Evolutionary conservation across 2,888 invertebrate genomes (phyloP).

Genomic region (Meiosimyza platycephala): DNA sequence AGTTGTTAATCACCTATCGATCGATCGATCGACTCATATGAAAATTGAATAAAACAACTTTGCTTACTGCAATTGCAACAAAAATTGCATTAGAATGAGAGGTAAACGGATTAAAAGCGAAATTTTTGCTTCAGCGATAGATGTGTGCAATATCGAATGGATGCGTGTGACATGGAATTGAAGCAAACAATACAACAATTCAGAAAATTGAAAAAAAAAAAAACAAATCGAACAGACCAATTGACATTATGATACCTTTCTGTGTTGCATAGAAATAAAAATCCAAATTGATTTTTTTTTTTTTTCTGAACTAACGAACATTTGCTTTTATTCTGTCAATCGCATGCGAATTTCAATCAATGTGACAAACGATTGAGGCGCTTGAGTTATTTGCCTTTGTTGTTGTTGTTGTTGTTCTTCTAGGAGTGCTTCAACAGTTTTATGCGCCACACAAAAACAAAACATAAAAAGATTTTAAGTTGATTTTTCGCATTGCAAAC

Average conservation of each 20-base stretch:
- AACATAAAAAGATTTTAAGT: neutral
- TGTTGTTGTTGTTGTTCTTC: conserved; percentile 24
- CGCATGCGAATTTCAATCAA: neutral
- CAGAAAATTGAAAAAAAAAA: conserved; percentile 39
- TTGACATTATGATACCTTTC: conserved; percentile 52
- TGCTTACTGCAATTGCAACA: neutral
- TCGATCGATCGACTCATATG: neutral
- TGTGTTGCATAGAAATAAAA: conserved; percentile 1
- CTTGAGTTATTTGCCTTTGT: conserved; percentile 3
- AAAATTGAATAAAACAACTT: neutral
- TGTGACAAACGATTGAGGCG: neutral
- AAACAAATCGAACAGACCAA: conserved; percentile 51
- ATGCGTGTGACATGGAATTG: neutral
- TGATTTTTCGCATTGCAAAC: conserved; percentile 7
- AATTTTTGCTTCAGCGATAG: neutral
- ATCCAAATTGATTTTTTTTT: conserved; percentile 10
- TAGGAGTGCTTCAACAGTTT: conserved; percentile 32
- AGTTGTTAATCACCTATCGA: neutral
- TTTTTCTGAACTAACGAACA: neutral
- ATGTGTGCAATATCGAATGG: neutral
- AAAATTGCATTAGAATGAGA: neutral
- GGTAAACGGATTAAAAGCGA: neutral
- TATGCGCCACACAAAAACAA: conserved; percentile 17
- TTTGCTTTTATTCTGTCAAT: neutral
- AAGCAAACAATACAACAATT: neutral